Percentiles rank a stretch among this genome's conserved stretches.
These are phyloP conservation scores for Pipistrellus pipistrellus DNA, from an alignment of 2,797 vertebrate genomes.

Conservation along the genomic window DNA sequence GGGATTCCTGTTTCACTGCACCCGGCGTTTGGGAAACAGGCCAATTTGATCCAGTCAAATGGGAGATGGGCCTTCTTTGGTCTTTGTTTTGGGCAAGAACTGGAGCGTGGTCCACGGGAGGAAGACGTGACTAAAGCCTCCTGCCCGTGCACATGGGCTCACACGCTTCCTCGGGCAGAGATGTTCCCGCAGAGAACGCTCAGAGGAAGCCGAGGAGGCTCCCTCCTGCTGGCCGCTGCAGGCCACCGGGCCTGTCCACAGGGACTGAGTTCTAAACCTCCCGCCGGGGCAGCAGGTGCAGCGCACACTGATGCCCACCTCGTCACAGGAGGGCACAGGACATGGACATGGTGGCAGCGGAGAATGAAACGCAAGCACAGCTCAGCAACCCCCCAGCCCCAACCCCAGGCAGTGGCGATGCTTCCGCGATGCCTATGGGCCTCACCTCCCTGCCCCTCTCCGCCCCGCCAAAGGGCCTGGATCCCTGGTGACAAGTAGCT, in stretches of 20 bases:
- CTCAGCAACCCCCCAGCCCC: background rate
- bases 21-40: conserved; percentile 85
- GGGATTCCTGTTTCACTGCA: no score
- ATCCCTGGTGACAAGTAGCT: conserved; percentile 65
- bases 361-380: conserved; percentile 64
- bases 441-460: background rate
- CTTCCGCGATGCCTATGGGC: conserved; percentile 68
- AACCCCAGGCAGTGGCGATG: conserved; percentile 67
- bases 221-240: conserved; percentile 65
- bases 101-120: conserved; percentile 41
- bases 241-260: conserved; percentile 86
- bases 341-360: conserved; percentile 63
- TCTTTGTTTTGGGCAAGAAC: conserved; percentile 90
- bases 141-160: conserved; percentile 72
- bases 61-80: conserved; percentile 91
- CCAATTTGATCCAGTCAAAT: conserved; percentile 86
- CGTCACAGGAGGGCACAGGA: conserved; percentile 67
- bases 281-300: conserved; percentile 68
- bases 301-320: conserved; percentile 73
- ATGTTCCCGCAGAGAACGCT: conserved; percentile 81
- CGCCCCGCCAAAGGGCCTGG: conserved; percentile 67
- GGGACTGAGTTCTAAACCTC: conserved; percentile 78
- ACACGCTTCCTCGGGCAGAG: conserved; percentile 79
- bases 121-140: conserved; percentile 83
- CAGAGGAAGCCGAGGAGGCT: conserved; percentile 52